Evolutionary conservation across 2,113 vertebrate genomes (phyloP), one percentile per base, ranked within the genome.

Genomic region (Panurus biarmicus): DNA sequence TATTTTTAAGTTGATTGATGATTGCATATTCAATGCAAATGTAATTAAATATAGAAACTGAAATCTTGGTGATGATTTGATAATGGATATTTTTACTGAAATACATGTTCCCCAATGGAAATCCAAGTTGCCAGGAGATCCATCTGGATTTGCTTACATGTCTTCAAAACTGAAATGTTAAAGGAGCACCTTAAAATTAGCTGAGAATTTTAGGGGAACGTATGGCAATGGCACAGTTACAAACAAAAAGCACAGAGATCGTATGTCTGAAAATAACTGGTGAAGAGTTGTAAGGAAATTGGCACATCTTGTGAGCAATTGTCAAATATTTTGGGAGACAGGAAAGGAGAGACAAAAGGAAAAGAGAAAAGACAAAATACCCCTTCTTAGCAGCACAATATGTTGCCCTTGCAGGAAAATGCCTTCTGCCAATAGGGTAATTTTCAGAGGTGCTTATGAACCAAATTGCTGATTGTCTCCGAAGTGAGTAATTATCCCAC

Each of bases 401-500:
- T 87, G 51, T 93, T 91, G 31, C 44, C 51, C 94, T 95, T 94
- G 47, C 65, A 89, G 47, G 56, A 95, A 94, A 96, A 80, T 66
- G 71, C 96, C 84, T 97, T 94, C 94, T 96, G 95, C 40, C 89
- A 78, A 92, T 53, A 95, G 65, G 81, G 75, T 94, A 93, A 96
- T 97, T 97, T 97, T 95, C 95, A 95, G 85, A 97, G 96, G 88
- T 96, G 75, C 81, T 95, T 85, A 64, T 87, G 90, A 97, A 91
- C 94, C 54, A 91, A 96, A 97, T 86, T 96, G 91, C 96, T 70
- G 85, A 97, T 97, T 71, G 35, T 97, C 95, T 95, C 21, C 87
- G 90, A 95, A 96, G 89, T 91, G 89, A 97, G 96, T 96, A 97
- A 97, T 97, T 97, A 98, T 95, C 85, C 45, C 83, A 94, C 92